Conservation (phyloP, 2,888 invertebrate genomes). For the Drosophila dives region DNA sequence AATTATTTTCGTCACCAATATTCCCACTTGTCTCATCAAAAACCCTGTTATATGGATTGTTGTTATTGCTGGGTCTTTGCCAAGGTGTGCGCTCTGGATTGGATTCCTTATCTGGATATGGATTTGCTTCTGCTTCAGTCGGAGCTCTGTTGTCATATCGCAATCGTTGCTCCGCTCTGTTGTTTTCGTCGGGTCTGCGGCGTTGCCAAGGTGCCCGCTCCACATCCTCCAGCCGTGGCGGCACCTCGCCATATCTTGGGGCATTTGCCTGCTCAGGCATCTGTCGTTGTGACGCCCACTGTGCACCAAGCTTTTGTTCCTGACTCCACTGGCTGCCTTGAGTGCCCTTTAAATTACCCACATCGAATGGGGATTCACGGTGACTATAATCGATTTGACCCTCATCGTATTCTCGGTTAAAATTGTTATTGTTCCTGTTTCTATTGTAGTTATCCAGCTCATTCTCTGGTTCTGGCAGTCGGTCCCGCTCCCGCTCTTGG, state of each 20-base stretch:
- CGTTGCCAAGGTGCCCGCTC: conserved; percentile 89
- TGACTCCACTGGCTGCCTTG: conserved; percentile 25
- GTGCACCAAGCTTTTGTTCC: conserved; percentile 5
- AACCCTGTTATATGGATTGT: conserved; percentile 84
- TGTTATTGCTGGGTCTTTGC: conserved; percentile 26
- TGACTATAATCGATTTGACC: conserved; percentile 1
- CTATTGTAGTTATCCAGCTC: conserved; percentile 13
- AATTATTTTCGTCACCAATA: conserved; percentile 15
- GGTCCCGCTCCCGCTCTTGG: conserved; percentile 15
- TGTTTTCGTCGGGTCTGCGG: conserved; percentile 24
- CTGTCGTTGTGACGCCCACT: conserved; percentile 23
- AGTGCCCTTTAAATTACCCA: conserved; percentile 64
- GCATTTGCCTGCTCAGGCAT: conserved; percentile 3
- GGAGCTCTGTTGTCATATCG: conserved; percentile 11
- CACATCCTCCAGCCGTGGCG: conserved; percentile 46
- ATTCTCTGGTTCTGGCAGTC: conserved; percentile 13
- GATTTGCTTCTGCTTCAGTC: neutral
- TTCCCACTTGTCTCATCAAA: conserved; percentile 85
- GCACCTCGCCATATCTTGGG: conserved; percentile 12
- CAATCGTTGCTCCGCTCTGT: conserved; percentile 10
- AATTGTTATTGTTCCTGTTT: conserved; percentile 17
- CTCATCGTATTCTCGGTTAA: conserved; percentile 32
- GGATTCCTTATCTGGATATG: neutral
- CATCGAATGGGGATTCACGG: conserved; percentile 34
- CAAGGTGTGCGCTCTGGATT: conserved; percentile 9